phyloP scores from a whole-genome alignment of 2,797 vertebrate genomes.

The Morus bassanus region DNA sequence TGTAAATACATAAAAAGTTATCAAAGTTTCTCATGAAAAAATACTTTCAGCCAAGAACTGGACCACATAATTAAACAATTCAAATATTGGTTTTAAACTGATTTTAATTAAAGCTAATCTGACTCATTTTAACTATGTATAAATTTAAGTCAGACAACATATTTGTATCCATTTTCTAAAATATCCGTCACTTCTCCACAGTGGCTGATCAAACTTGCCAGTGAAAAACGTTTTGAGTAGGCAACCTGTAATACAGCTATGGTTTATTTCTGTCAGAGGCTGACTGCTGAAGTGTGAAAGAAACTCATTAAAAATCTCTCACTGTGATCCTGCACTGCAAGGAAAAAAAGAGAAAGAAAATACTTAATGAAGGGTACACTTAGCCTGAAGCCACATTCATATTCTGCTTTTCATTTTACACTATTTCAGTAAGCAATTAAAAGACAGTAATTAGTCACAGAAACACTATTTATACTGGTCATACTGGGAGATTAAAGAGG shows the following conservation, averaged over 20 bases:
- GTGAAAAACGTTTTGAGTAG: constrained; percentile 74
- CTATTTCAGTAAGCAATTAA: constrained; percentile 62
- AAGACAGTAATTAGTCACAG: constrained; percentile 66
- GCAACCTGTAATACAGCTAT: constrained; percentile 71
- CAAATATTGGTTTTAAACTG: neutral
- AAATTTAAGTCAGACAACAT: constrained; percentile 13
- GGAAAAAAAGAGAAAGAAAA: constrained; percentile 49
- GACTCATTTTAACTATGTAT: neutral
- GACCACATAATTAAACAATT: neutral
- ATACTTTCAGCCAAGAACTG: neutral
- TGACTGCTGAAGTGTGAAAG: constrained; percentile 79
- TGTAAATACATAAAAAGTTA: neutral
- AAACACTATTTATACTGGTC: constrained; percentile 51
- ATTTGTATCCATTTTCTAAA: constrained; percentile 62
- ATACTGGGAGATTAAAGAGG: constrained; percentile 52
- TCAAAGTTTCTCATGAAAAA: neutral
- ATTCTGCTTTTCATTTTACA: constrained; percentile 50
- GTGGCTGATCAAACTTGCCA: constrained; percentile 71
- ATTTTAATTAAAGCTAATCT: constrained; percentile 28
- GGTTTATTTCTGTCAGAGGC: constrained; percentile 76
- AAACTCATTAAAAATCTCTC: constrained; percentile 83
- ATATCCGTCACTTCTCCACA: constrained; percentile 64
- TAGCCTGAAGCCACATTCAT: constrained; percentile 68
- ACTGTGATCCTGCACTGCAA: constrained; percentile 74
- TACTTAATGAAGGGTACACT: constrained; percentile 70